phyloP scores from a whole-genome alignment of 1,140 invertebrate genomes.

The Venturia canescens region DNA sequence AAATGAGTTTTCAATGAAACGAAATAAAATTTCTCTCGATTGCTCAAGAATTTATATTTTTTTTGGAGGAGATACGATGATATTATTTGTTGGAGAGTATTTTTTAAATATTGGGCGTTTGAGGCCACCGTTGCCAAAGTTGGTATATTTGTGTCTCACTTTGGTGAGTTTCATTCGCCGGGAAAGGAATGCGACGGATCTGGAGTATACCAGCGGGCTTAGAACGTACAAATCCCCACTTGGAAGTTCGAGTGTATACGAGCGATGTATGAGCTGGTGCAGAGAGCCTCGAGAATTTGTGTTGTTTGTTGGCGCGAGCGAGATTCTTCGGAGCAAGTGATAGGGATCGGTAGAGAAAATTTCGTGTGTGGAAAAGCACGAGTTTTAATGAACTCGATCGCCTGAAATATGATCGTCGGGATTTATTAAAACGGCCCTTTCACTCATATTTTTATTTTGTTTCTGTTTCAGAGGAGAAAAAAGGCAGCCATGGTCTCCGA shows the following conservation, averaged over 20 bases:
- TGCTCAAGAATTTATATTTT: too few species aligned
- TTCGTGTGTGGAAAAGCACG: too few species aligned
- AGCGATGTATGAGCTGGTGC: neutral
- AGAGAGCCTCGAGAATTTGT: neutral
- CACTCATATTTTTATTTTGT: neutral
- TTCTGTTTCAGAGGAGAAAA: neutral
- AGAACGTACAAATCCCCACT: neutral
- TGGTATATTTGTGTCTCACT: too few species aligned
- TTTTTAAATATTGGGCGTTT: too few species aligned
- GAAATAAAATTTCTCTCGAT: too few species aligned
- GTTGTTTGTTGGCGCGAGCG: too few species aligned
- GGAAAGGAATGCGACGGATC: neutral
- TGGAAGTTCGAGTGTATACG: neutral
- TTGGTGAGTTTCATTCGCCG: neutral
- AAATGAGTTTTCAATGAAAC: too few species aligned
- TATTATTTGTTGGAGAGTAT: too few species aligned
- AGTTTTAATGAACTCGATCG: too few species aligned
- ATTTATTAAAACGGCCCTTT: too few species aligned
- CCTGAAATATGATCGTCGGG: neutral
- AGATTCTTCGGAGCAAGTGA: neutral
- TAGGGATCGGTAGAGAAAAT: neutral
- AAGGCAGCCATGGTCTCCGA: neutral
- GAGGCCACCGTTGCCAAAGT: too few species aligned
- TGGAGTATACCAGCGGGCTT: neutral
- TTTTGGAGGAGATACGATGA: too few species aligned